phyloP scores from a whole-genome alignment of 2,797 vertebrate genomes.

The Helicolenus hilgendorfi region DNA sequence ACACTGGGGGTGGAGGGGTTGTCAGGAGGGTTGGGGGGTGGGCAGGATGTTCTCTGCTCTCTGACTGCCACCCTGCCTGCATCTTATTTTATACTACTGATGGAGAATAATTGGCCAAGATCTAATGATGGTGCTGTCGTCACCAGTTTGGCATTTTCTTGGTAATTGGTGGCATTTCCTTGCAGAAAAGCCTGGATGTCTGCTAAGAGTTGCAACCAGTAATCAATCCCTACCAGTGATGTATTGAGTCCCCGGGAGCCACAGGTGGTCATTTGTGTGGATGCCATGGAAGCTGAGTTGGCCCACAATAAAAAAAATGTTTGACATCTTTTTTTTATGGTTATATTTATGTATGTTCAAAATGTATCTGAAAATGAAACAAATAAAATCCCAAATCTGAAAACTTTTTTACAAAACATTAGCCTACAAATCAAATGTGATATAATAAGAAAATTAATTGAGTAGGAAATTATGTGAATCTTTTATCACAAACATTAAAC shows the following conservation, averaged over 20 bases:
- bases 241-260: background rate
- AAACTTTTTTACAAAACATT: background rate
- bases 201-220: background rate
- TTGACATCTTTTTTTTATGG: too few species aligned
- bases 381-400: background rate
- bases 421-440: background rate
- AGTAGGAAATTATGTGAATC: background rate
- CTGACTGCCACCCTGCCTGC: background rate
- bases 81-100: background rate
- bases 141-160: conserved; percentile 11
- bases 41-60: background rate
- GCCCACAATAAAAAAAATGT: too few species aligned
- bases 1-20: background rate
- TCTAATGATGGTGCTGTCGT: conserved; percentile 28
- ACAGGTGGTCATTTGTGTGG: background rate
- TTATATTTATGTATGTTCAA: background rate
- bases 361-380: too few species aligned
- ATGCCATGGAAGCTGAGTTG: background rate
- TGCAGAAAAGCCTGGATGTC: background rate
- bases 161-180: conserved; percentile 33
- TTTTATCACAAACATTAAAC: background rate
- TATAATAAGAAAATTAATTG: background rate
- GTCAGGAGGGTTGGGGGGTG: background rate
- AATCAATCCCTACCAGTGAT: conserved; percentile 1
- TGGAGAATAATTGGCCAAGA: conserved; percentile 13